These are phyloP conservation scores for Caenorhabditis brenneri DNA, from an alignment of 1,140 invertebrate species.

Conservation along the genomic window DNA sequence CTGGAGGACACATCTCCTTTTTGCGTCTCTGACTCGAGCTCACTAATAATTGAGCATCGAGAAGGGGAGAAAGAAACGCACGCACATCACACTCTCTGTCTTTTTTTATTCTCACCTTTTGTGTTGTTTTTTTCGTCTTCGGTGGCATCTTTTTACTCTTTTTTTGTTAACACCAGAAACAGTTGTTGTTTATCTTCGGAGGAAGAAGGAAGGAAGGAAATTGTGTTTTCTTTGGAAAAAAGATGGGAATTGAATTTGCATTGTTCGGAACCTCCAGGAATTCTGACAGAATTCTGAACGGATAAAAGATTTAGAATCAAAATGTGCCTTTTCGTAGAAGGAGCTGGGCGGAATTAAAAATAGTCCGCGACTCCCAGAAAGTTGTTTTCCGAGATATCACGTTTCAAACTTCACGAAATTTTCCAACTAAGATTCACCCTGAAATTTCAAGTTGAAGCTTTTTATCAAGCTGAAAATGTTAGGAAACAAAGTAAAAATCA, in stretches of 20 bases:
- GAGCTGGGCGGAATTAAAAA: too few species aligned
- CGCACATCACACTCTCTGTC: neutral
- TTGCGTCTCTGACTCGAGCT: neutral
- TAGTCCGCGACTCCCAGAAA: too few species aligned
- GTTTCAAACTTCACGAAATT: too few species aligned
- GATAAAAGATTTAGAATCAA: too few species aligned
- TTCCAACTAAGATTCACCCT: too few species aligned
- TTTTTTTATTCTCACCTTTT: neutral
- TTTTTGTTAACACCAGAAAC: neutral
- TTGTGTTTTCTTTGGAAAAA: neutral
- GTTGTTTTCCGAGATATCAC: too few species aligned
- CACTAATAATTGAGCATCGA: constrained; percentile 8
- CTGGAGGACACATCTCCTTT: neutral
- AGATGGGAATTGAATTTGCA: neutral
- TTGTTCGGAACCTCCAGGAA: neutral
- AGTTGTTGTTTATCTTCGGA: neutral
- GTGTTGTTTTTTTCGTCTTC: neutral
- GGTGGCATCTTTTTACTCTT: too few species aligned
- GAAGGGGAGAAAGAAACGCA: neutral
- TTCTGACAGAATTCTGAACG: too few species aligned
- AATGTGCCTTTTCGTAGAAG: too few species aligned
- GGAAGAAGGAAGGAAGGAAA: neutral
- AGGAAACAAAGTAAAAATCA: too few species aligned
- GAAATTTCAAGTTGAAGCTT: too few species aligned
- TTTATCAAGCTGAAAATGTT: too few species aligned